Conservation (phyloP, 2,113 vertebrate genomes). For the Cyrtonyx montezumae region DNA sequence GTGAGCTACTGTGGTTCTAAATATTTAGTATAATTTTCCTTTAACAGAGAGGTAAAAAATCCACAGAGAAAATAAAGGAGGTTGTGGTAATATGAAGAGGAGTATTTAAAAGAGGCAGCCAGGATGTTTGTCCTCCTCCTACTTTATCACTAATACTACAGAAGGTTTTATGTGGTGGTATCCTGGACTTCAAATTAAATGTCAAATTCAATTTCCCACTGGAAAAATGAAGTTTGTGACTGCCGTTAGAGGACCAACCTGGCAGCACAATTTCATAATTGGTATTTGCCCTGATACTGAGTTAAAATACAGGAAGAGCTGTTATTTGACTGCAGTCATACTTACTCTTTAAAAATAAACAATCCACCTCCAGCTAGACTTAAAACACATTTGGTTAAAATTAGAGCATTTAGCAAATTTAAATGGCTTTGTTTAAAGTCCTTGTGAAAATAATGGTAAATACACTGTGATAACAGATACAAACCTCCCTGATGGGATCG, state of each 20-base stretch:
- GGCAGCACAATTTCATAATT: conserved; percentile 63
- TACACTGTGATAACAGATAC: conserved; percentile 1
- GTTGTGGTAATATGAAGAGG: neutral
- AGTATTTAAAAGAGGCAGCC: neutral
- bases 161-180: conserved; percentile 62
- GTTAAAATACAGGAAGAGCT: conserved; percentile 42
- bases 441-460: conserved; percentile 8
- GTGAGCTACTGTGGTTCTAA: neutral
- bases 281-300: conserved; percentile 38
- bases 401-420: conserved; percentile 15
- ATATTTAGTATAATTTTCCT: neutral
- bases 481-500: conserved; percentile 26
- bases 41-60: neutral
- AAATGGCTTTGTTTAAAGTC: neutral
- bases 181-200: conserved; percentile 77
- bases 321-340: conserved; percentile 16
- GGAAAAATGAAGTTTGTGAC: conserved; percentile 69
- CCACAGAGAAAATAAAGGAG: neutral
- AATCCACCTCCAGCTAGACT: neutral
- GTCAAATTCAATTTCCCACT: conserved; percentile 77
- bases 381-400: neutral
- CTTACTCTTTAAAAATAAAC: conserved; percentile 47
- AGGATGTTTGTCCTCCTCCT: conserved; percentile 16
- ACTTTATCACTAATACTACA: conserved; percentile 54
- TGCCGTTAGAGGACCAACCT: conserved; percentile 51